phyloP scores from a whole-genome alignment of 2,888 invertebrate genomes.

The Patella ulyssiponensis region DNA sequence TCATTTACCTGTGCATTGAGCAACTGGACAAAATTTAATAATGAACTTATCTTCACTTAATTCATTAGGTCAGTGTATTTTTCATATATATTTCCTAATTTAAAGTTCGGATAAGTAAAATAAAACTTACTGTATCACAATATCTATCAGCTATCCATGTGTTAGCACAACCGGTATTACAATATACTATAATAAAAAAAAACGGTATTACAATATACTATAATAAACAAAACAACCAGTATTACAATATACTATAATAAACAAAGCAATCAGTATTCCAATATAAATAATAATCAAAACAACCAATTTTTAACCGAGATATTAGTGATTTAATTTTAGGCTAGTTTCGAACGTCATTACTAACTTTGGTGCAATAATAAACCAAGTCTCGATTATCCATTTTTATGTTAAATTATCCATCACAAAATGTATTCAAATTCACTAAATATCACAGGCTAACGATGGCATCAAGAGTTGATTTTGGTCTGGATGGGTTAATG shows the following conservation, averaged over 20 bases:
- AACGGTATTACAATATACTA: constrained; percentile 70
- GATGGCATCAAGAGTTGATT: no score
- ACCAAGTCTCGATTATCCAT: no score
- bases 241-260: constrained; percentile 65
- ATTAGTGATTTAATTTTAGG: no score
- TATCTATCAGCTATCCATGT: constrained; percentile 74
- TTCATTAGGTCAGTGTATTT: no score
- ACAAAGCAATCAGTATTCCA: constrained; percentile 71
- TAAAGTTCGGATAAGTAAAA: neutral
- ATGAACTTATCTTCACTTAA: no score
- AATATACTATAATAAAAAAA: constrained; percentile 59
- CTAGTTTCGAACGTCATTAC: no score
- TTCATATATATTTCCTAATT: neutral
- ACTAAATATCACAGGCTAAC: no score
- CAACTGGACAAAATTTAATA: no score
- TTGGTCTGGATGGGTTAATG: no score
- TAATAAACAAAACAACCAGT: constrained; percentile 64
- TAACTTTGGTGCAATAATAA: no score
- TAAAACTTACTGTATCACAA: constrained; percentile 72
- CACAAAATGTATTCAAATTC: neutral
- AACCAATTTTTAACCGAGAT: no score
- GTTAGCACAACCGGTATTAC: constrained; percentile 73
- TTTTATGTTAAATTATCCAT: neutral
- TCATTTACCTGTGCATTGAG: no score
- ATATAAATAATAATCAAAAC: constrained; percentile 41